These are phyloP conservation scores for Brevimyrus niger DNA, from an alignment of 2,113 vertebrate genomes.

Conservation along the genomic window DNA sequence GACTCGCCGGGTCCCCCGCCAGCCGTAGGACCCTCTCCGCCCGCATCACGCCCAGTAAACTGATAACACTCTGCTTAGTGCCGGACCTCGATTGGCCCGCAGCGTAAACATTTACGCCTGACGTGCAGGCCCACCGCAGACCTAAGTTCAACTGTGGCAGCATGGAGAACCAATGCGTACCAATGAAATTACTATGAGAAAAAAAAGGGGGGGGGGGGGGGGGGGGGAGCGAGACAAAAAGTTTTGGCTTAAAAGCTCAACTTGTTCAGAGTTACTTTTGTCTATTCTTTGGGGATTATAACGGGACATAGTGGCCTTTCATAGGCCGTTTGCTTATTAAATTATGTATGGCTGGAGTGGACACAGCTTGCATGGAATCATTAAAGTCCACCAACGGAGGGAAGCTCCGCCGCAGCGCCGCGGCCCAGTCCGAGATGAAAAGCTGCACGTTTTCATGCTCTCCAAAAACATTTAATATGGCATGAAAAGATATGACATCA, in stretches of 20 bases:
- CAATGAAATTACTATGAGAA: too few species aligned
- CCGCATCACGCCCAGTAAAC: not conserved
- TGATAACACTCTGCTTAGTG: not conserved
- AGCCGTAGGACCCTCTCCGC: not conserved
- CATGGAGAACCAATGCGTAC: not conserved
- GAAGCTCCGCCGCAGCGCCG: slow-evolving; percentile 43
- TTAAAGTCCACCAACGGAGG: slow-evolving; percentile 75
- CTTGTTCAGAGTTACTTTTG: too few species aligned
- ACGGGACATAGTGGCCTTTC: slow-evolving; percentile 58
- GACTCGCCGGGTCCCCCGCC: not conserved
- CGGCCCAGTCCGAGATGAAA: slow-evolving; percentile 67
- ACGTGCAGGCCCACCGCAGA: not conserved
- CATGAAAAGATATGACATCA: slow-evolving; percentile 99
- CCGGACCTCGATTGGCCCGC: not conserved
- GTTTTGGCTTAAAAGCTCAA: too few species aligned
- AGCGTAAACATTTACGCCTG: not conserved
- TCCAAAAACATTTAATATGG: slow-evolving; percentile 82
- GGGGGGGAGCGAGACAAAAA: too few species aligned
- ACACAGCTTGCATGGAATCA: slow-evolving; percentile 70
- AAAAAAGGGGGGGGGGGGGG: too few species aligned
- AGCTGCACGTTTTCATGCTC: slow-evolving; percentile 69
- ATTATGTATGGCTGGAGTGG: slow-evolving; percentile 78
- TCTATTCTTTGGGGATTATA: too few species aligned
- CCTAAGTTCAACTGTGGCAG: not conserved
- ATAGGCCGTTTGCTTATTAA: slow-evolving; percentile 74